Evolutionary conservation across 2,888 invertebrate species (phyloP).

Genomic region (Drosophila birchii): DNA sequence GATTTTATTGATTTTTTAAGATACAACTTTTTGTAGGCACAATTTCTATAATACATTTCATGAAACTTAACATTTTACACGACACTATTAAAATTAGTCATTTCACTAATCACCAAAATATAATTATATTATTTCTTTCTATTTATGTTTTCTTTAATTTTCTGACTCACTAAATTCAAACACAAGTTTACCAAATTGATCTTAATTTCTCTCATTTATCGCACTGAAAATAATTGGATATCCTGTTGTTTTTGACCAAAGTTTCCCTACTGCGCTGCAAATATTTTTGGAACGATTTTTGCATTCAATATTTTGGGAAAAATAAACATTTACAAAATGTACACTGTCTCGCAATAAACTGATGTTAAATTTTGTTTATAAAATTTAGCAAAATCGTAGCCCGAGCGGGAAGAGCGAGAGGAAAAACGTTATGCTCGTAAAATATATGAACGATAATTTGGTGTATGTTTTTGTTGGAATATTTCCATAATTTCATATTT

Average conservation of each 20-base stretch:
- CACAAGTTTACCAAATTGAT: neutral
- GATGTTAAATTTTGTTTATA: constrained; percentile 31
- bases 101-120: neutral
- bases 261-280: constrained; percentile 27
- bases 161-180: constrained; percentile 17
- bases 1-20: neutral
- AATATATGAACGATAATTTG: constrained; percentile 47
- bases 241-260: constrained; percentile 24
- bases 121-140: neutral
- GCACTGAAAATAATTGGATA: constrained; percentile 3
- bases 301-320: constrained; percentile 17
- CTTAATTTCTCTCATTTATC: neutral
- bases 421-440: constrained; percentile 44
- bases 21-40: neutral
- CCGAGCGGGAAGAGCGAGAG: constrained; percentile 9
- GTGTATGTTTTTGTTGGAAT: constrained; percentile 35
- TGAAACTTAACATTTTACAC: neutral
- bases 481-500: constrained; percentile 54
- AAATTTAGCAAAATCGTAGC: constrained; percentile 8
- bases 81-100: neutral
- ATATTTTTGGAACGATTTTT: constrained; percentile 13
- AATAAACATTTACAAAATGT: constrained; percentile 29
- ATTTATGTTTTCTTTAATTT: neutral
- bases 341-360: constrained; percentile 9
- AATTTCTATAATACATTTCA: neutral